A percentile compares a stretch with the other conserved stretches of the same genome.
Conservation (phyloP, 2,113 vertebrate genomes). For the Baryphthengus martii region DNA sequence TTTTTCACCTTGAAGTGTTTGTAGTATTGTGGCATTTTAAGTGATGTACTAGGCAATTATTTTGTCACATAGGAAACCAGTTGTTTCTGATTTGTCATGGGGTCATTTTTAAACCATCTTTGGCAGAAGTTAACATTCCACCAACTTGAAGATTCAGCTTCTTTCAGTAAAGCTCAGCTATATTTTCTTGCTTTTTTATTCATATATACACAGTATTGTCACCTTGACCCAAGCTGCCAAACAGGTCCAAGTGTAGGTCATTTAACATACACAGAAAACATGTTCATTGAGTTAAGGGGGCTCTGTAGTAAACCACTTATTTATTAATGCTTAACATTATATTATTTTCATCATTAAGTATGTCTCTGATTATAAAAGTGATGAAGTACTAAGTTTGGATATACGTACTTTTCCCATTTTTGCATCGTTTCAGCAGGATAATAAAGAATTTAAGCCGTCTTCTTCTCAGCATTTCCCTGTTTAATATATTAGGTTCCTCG, state of each 20-base stretch:
- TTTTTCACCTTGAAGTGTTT: background rate
- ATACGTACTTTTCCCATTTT: background rate
- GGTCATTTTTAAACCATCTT: background rate
- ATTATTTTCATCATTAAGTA: background rate
- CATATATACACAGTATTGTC: background rate
- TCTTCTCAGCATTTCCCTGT: background rate
- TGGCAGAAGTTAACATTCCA: background rate
- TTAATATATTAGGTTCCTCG: background rate
- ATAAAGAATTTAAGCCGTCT: background rate
- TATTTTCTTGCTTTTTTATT: background rate
- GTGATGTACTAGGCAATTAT: background rate
- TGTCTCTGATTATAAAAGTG: background rate
- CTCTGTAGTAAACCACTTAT: background rate
- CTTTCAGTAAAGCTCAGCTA: background rate
- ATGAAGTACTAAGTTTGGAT: background rate
- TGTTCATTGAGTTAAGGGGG: fast-evolving
- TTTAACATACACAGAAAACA: background rate
- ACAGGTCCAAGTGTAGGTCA: background rate
- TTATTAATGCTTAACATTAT: background rate
- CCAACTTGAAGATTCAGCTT: background rate
- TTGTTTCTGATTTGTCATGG: background rate
- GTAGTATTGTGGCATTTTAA: background rate
- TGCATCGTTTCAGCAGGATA: background rate
- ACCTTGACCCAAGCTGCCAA: background rate
- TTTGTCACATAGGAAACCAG: background rate